Percentiles rank a stretch among this genome's conserved stretches.
phyloP scores from a whole-genome alignment of 2,797 vertebrate species.

The Xenops minutus region DNA sequence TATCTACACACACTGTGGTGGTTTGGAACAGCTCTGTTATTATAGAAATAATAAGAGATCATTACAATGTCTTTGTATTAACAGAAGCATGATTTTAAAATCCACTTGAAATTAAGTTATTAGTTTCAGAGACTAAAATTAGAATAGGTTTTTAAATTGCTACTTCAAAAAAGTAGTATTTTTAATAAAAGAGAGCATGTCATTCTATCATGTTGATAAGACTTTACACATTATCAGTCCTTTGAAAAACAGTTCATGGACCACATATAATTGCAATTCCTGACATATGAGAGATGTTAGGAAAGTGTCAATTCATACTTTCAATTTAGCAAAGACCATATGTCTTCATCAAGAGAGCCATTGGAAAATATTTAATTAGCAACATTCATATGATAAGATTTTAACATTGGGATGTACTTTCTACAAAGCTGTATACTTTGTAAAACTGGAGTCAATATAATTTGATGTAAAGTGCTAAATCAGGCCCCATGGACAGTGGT shows the following conservation, averaged over 20 bases:
- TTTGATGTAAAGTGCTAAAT: not conserved
- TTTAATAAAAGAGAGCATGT: constrained; percentile 12
- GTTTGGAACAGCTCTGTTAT: not conserved
- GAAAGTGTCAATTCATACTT: not conserved
- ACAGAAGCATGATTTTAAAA: constrained; percentile 4
- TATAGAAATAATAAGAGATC: not conserved
- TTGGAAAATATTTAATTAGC: not conserved
- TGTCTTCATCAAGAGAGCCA: not conserved
- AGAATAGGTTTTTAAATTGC: constrained; percentile 11
- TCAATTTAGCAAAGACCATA: not conserved
- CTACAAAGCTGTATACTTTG: not conserved
- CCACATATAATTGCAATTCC: not conserved
- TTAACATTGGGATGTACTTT: not conserved
- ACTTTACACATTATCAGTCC: not conserved
- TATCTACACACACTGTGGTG: not conserved
- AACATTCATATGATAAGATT: not conserved
- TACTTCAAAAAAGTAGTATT: not conserved
- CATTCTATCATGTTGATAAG: constrained; percentile 8
- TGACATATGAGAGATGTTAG: not conserved
- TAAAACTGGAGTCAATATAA: not conserved
- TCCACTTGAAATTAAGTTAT: constrained; percentile 23
- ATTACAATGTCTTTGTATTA: constrained; percentile 1
- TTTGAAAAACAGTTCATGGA: constrained; percentile 16
- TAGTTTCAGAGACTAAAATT: constrained; percentile 12
- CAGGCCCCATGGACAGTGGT: not conserved